Evolutionary conservation across 1,140 invertebrate genomes (phyloP).

Genomic region (Batillaria attramentaria): DNA sequence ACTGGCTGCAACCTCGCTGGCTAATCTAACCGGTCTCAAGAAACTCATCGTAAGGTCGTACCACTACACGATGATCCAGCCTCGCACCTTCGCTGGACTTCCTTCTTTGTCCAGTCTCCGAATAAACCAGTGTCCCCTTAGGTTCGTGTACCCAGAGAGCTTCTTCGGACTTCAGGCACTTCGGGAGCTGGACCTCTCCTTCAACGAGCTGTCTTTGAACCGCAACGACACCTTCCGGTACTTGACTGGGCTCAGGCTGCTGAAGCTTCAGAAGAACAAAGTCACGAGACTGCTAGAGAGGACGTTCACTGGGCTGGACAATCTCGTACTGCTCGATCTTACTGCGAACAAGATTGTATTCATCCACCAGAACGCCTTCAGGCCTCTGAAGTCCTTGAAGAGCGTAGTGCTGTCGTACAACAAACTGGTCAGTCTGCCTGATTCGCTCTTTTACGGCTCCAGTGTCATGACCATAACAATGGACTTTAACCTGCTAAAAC

Average conservation of each 20-base stretch:
- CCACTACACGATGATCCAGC: no score
- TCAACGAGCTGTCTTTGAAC: slow-evolving; percentile 36
- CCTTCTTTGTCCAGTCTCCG: no score
- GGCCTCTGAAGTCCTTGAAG: slow-evolving; percentile 25
- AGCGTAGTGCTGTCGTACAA: slow-evolving; percentile 43
- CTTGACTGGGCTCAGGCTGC: slow-evolving; percentile 25
- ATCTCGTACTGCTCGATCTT: slow-evolving; percentile 39
- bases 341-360: slow-evolving; percentile 42
- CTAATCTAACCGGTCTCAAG: neutral
- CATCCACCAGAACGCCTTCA: neutral
- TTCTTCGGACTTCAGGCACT: slow-evolving; percentile 3
- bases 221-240: slow-evolving; percentile 37
- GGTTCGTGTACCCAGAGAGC: neutral
- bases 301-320: slow-evolving; percentile 30
- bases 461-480: slow-evolving; percentile 36
- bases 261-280: slow-evolving; percentile 42
- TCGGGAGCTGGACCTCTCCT: slow-evolving; percentile 38
- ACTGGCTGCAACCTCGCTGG: neutral
- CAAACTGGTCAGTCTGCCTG: slow-evolving; percentile 32
- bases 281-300: slow-evolving; percentile 25
- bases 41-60: neutral
- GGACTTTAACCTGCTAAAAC: slow-evolving; percentile 36
- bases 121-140: neutral
- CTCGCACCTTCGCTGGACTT: no score
- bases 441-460: slow-evolving; percentile 37